Base-by-base conservation (phyloP, 2,797 vertebrate genomes). In the Trematomus bernacchii region DNA sequence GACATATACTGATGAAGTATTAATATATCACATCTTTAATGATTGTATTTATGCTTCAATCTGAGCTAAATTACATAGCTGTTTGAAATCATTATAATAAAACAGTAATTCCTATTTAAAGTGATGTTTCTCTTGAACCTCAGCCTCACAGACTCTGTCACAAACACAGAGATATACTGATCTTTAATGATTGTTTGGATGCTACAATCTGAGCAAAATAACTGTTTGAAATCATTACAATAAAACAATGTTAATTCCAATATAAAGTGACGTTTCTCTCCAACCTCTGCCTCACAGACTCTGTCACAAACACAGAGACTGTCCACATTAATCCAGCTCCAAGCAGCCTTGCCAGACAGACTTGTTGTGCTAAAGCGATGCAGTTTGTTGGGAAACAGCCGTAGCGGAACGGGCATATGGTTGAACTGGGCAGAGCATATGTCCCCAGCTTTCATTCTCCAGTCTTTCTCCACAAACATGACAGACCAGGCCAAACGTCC, bases 341-440 rank as follows among this genome's bases (percentile, higher is more conserved):
- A 75, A 72, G 60, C 63, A 47, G 71, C 59, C 73, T 3, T 54
- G 85, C 84, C 82, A 81, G 80, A 74, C 71, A 63, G 84, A 84
- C 85, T 85, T 90, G 84, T 90, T 81, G 76, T 86, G 77, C 82
- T 79, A 84, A 86, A 89, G 69, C 5, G 64, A 79, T 87, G 84
- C 78, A 67, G 70, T 87, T 92, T 89, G 85, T 87, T 70, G 57
- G 76, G 77, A 76, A 85, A 84, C 77, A 77, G 84, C 76, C 75
- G 88, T 79, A 86, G 82, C 88, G 86, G 84, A 87, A 80, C 23
- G 82, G 87, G 76, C 91, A 91, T 94, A 92, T 92, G 92, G 92
- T 76, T 88, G 77, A 90, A 90, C 88, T 82, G 87, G 85, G 90
- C 79, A 84, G 76, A 91, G 78, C 91, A 92, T 93, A 92, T 90